Percentiles rank a stretch among this genome's conserved stretches.
Evolutionary conservation across 2,888 invertebrate species (phyloP).

Genomic region (Zygogramma bicolorata): DNA sequence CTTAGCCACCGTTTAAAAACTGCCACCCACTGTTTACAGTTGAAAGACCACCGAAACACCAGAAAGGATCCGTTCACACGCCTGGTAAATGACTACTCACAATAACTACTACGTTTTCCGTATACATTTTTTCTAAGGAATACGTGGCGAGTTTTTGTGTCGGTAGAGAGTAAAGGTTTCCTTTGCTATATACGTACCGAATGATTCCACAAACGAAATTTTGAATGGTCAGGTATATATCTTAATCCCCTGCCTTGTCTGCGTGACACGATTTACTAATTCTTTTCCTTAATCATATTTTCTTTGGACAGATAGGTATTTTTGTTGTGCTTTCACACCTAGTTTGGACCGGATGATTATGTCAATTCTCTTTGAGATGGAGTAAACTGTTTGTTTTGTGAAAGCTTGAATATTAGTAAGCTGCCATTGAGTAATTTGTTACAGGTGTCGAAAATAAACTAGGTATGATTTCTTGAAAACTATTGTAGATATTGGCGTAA

Average conservation of each 20-base stretch:
- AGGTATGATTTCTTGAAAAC: neutral
- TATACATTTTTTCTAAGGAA: neutral
- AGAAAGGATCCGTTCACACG: neutral
- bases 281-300: constrained; percentile 32
- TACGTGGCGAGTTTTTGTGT: constrained; percentile 7
- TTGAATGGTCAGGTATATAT: constrained; percentile 38
- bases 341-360: neutral
- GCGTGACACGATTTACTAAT: constrained; percentile 39
- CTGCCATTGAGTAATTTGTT: neutral
- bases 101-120: neutral
- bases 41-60: neutral
- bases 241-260: constrained; percentile 36
- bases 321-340: constrained; percentile 16
- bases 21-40: neutral
- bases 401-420: neutral
- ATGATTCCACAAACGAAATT: constrained; percentile 12
- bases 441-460: neutral
- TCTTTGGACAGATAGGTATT: constrained; percentile 35
- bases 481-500: too few relatives aligned
- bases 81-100: neutral
- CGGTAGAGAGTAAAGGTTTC: constrained; percentile 15
- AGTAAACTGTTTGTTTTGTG: neutral
- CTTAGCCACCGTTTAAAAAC: neutral
- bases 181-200: neutral
- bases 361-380: neutral